A percentile compares a stretch with the other conserved stretches of the same genome.
Conservation (phyloP, 2,797 vertebrate species). For the Coilia nasus region DNA sequence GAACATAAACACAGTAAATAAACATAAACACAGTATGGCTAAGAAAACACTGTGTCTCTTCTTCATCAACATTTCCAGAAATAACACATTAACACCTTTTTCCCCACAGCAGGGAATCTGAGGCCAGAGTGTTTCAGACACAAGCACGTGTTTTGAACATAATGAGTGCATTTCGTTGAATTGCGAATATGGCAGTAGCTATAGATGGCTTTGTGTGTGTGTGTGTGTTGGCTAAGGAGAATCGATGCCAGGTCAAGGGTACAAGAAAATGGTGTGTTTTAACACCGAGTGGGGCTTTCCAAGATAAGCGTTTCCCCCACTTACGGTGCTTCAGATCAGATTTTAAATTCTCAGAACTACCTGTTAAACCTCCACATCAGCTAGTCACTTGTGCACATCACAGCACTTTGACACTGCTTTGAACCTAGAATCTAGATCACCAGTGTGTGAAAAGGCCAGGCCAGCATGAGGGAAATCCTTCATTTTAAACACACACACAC, state of each 20-base stretch:
- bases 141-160: neutral
- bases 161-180: neutral
- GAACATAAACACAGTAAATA: neutral
- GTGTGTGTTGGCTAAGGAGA: neutral
- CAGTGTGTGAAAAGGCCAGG: too few species aligned
- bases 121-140: neutral
- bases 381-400: too few species aligned
- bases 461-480: too few species aligned
- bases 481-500: too few species aligned
- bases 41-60: neutral
- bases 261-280: neutral
- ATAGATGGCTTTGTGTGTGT: too few species aligned
- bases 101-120: neutral
- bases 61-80: conserved; percentile 29
- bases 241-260: neutral
- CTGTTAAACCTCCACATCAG: too few species aligned
- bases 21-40: neutral
- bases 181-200: neutral
- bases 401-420: too few species aligned
- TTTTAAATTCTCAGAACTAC: too few species aligned
- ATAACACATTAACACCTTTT: conserved; percentile 32
- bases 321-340: too few species aligned
- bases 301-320: too few species aligned
- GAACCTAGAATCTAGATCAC: too few species aligned
- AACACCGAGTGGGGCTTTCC: too few species aligned